Evolutionary conservation across 2,113 vertebrate genomes (phyloP).

Genomic region (Neotoma lepida): DNA sequence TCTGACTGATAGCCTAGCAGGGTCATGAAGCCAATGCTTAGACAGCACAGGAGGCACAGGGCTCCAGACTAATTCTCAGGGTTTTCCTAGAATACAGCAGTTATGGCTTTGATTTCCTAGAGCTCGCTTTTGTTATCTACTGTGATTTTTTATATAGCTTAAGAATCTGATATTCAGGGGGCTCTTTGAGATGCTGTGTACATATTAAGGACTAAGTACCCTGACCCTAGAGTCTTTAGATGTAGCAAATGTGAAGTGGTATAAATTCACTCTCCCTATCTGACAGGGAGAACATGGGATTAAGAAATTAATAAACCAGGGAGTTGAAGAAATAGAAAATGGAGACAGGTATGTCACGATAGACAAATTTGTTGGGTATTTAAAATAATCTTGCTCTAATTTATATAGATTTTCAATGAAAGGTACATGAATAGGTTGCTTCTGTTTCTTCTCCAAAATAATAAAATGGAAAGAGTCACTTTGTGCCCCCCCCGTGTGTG

Average conservation of each 20-base stretch:
- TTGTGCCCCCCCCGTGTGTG: background rate
- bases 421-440: constrained; percentile 35
- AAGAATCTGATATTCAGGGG: background rate
- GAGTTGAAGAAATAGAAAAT: constrained; percentile 28
- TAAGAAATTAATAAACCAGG: constrained; percentile 8
- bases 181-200: constrained; percentile 15
- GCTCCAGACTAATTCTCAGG: background rate
- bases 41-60: background rate
- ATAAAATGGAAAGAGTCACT: constrained; percentile 39
- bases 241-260: background rate
- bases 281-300: constrained; percentile 27
- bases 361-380: constrained; percentile 60
- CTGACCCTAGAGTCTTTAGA: background rate
- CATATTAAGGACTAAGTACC: background rate
- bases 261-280: background rate
- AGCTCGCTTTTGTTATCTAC: background rate
- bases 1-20: too few species aligned
- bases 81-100: background rate
- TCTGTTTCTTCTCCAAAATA: constrained; percentile 41
- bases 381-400: constrained; percentile 57
- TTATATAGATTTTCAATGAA: constrained; percentile 63
- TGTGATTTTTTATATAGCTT: constrained; percentile 32
- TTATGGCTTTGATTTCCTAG: background rate
- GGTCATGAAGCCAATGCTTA: background rate
- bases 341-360: constrained; percentile 18